Percentiles rank a stretch among this genome's conserved stretches.
Conservation (phyloP, 1,140 invertebrate species). For the Achatina immaculata region DNA sequence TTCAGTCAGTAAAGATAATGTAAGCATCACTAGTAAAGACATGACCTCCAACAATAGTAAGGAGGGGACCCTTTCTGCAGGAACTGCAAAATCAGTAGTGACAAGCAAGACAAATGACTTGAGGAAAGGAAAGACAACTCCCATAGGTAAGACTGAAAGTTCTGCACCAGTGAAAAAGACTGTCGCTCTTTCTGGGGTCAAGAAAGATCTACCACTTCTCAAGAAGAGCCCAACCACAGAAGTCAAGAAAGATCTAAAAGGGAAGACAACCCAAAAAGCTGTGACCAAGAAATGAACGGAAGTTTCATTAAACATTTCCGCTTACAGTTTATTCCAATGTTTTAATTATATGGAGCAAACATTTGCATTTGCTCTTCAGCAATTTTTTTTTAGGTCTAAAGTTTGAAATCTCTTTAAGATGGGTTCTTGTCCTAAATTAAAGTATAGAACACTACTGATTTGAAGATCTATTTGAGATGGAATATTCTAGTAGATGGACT, state of each 20-base stretch:
- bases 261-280: not conserved
- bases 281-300: slow-evolving; percentile 22
- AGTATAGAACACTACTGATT: no score
- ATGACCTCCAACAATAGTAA: not conserved
- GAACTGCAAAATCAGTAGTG: not conserved
- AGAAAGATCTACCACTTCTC: slow-evolving; percentile 14
- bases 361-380: no score
- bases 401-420: no score
- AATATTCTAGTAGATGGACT: no score
- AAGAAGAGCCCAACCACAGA: slow-evolving; percentile 36
- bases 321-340: no score
- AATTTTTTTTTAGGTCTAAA: no score
- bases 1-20: not conserved
- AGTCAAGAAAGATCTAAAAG: slow-evolving; percentile 32
- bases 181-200: not conserved
- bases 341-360: no score
- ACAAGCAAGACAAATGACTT: slow-evolving; percentile 25
- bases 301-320: no score
- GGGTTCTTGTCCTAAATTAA: no score
- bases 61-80: not conserved
- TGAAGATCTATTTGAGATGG: no score
- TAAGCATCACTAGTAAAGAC: not conserved
- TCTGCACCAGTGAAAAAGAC: slow-evolving; percentile 26
- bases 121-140: not conserved
- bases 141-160: not conserved